Base-by-base conservation (phyloP, 2,888 invertebrate genomes). In the Heliconius ismenius region DNA sequence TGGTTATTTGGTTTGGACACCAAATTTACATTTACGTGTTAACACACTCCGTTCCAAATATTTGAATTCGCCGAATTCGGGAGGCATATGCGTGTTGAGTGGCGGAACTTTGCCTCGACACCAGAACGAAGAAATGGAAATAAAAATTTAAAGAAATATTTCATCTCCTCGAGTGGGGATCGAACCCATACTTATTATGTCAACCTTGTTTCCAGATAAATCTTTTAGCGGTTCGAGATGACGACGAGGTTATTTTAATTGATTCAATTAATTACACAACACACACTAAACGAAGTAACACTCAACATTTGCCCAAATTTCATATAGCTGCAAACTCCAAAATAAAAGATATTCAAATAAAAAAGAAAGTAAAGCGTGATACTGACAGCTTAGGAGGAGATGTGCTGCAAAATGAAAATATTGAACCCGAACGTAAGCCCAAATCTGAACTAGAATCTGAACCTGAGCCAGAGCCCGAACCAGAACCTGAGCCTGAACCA, bases 401-500 rank as follows among this genome's bases (percentile, higher is more conserved):
- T 28, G 13, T 28, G 9, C 26, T 26, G 28, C 63, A 32, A 63
- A 63, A 63, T 63, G 28, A 3, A 63, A 32, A 32, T 54, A 58
- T 49, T 32, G 90, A 94, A 83, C 90, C 95, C 81, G 81, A 91
- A 65, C 84, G 91, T 0, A 78, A 79, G n/a, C 63, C 76, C 2
- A 80, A 68, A 2, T 26, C 58, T 0, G 60, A 74, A 73, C 62
- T 73, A 21, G 64, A 73, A 9, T 28, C 62, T 10, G 36, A 63
- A 11, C 63, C 73, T 2, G 63, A 64, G 18, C 24, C 67, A 43
- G 69, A 64, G 21, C 60, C n/a, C 1, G 58, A 67, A 9, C 65
- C 49, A 0, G 32, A 60, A 6, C 69, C 70, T 0, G 54, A 69
- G 11, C 58, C 28, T 1, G 24, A 76, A 62, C 43, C 68, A 2